A percentile compares a stretch with the other conserved stretches of the same genome.
Evolutionary conservation across 2,797 vertebrate genomes (phyloP).

Genomic region (Pseudotriccus pelzelni): DNA sequence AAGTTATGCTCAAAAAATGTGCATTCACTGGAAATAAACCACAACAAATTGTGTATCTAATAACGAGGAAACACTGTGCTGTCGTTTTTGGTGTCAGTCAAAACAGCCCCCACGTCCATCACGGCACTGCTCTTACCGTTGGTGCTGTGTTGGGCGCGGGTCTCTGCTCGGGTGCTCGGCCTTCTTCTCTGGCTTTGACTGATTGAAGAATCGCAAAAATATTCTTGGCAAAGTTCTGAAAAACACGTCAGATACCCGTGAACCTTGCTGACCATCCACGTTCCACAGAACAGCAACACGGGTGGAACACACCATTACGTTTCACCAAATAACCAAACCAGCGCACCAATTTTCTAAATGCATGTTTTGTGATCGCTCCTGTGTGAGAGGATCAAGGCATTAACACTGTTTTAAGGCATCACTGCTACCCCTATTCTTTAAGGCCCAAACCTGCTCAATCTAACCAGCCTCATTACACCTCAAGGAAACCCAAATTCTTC

Average conservation of each 20-base stretch:
- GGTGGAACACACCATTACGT: not conserved
- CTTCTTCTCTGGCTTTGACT: constrained; percentile 98
- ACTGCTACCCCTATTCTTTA: not conserved
- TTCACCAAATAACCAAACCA: not conserved
- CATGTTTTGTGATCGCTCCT: not conserved
- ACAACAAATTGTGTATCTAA: not conserved
- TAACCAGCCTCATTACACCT: not conserved
- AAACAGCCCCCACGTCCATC: not conserved
- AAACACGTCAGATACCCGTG: constrained; percentile 29
- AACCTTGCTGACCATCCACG: not conserved
- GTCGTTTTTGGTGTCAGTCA: not conserved
- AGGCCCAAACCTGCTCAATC: not conserved
- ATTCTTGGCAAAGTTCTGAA: constrained; percentile 98
- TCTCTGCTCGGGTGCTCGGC: constrained; percentile 93
- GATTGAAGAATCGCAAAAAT: constrained; percentile 99
- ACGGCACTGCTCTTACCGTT: constrained; percentile 78
- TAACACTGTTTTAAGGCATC: not conserved
- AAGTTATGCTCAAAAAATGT: not conserved
- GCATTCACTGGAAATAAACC: not conserved
- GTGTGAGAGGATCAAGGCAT: not conserved
- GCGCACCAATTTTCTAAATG: rapidly evolving
- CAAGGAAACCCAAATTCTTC: not conserved
- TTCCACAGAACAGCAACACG: not conserved
- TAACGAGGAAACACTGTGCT: not conserved
- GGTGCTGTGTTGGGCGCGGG: constrained; percentile 91